A percentile compares a stretch with the other conserved stretches of the same genome.
Conservation (phyloP, 2,888 invertebrate species). For the Bimastos eiseni region DNA sequence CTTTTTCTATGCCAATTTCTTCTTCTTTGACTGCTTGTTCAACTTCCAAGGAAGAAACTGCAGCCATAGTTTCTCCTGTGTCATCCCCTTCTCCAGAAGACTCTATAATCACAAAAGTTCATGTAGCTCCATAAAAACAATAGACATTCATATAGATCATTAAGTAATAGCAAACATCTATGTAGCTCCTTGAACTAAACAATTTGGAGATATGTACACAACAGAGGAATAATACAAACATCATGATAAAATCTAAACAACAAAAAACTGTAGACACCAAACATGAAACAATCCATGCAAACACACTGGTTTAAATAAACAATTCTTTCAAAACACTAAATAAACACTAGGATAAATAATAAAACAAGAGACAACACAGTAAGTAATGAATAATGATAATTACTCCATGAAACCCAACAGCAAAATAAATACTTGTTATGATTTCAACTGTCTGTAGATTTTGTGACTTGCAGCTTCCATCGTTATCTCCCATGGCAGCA, state of each 20-base stretch:
- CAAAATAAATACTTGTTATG: neutral
- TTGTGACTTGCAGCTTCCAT: neutral
- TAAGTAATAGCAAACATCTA: too few relatives aligned
- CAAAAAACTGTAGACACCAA: neutral
- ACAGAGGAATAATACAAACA: too few relatives aligned
- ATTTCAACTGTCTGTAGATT: neutral
- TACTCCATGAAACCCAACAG: neutral
- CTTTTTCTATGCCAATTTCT: neutral
- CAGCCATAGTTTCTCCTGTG: neutral
- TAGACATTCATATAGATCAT: neutral
- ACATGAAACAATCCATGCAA: too few relatives aligned
- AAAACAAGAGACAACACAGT: neutral
- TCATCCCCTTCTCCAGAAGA: neutral
- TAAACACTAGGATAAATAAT: neutral
- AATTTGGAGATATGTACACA: too few relatives aligned
- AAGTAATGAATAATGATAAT: neutral
- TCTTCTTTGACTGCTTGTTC: neutral
- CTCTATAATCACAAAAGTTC: neutral
- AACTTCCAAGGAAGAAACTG: neutral
- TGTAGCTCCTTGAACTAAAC: too few relatives aligned
- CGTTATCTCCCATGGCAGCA: neutral
- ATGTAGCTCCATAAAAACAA: neutral
- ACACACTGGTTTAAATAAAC: too few relatives aligned
- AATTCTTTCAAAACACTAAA: neutral
- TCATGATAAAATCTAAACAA: neutral